Conservation (phyloP, 2,113 vertebrate genomes). For the Leptobrachium ailaonicum region DNA sequence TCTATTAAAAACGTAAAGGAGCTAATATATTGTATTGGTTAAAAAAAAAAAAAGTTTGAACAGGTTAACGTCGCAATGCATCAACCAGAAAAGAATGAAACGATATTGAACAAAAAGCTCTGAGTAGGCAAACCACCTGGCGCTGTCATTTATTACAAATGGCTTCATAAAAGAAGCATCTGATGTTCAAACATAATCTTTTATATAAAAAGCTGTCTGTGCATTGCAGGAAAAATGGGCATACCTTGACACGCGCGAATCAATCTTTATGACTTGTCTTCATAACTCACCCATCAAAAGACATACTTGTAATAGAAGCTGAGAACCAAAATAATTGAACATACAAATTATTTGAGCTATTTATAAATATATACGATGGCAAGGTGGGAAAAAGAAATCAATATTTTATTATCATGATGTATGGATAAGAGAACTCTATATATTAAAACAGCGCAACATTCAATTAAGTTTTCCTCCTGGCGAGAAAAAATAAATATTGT, state of each 20-base stretch:
- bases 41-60: background rate
- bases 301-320: constrained; percentile 2
- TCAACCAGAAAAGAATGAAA: constrained; percentile 9
- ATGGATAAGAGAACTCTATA: constrained; percentile 1
- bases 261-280: constrained; percentile 32
- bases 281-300: constrained; percentile 45
- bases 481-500: background rate
- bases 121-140: constrained; percentile 38
- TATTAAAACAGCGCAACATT: constrained; percentile 12
- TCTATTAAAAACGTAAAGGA: too few species aligned
- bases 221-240: constrained; percentile 10
- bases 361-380: constrained; percentile 28
- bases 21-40: too few species aligned
- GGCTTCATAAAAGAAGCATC: constrained; percentile 42
- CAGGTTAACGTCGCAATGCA: constrained; percentile 1
- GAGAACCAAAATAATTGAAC: constrained; percentile 39
- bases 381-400: constrained; percentile 16
- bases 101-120: constrained; percentile 12
- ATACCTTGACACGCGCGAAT: constrained; percentile 28
- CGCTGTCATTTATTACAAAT: constrained; percentile 46
- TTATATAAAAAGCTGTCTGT: constrained; percentile 30
- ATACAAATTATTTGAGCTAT: constrained; percentile 39
- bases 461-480: constrained; percentile 6
- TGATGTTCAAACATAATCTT: constrained; percentile 32
- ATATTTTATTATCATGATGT: constrained; percentile 46